phyloP scores from a whole-genome alignment of 2,113 vertebrate species.

The Delphinapterus leucas region DNA sequence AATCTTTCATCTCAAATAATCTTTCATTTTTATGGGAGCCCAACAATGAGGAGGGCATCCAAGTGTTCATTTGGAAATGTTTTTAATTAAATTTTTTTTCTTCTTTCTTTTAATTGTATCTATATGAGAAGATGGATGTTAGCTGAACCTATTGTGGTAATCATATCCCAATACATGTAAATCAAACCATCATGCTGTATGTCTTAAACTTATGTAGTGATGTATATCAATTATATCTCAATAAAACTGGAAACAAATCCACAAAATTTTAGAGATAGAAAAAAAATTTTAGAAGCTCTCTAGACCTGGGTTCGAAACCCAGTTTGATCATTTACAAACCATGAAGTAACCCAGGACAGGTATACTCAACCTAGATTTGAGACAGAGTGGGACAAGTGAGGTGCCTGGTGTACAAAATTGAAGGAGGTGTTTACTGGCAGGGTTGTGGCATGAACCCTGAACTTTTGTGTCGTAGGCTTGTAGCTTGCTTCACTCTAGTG shows the following conservation, averaged over 20 bases:
- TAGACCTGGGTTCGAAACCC: background rate
- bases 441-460: background rate
- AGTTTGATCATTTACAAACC: background rate
- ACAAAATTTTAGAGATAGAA: background rate
- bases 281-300: background rate
- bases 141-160: background rate
- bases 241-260: background rate
- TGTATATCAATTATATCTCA: background rate
- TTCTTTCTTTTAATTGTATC: background rate
- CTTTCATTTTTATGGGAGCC: conserved; percentile 9
- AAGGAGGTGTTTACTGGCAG: background rate
- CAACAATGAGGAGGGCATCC: background rate
- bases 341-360: background rate
- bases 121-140: background rate
- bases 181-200: background rate
- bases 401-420: background rate
- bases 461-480: background rate
- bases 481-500: background rate
- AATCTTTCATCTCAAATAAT: conserved; percentile 56
- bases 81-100: background rate
- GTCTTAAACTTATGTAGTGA: background rate
- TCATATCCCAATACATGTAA: background rate
- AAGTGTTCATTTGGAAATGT: conserved; percentile 18
- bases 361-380: background rate
- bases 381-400: background rate